phyloP scores from a whole-genome alignment of 2,888 invertebrate genomes.

The Gryllus longicercus region DNA sequence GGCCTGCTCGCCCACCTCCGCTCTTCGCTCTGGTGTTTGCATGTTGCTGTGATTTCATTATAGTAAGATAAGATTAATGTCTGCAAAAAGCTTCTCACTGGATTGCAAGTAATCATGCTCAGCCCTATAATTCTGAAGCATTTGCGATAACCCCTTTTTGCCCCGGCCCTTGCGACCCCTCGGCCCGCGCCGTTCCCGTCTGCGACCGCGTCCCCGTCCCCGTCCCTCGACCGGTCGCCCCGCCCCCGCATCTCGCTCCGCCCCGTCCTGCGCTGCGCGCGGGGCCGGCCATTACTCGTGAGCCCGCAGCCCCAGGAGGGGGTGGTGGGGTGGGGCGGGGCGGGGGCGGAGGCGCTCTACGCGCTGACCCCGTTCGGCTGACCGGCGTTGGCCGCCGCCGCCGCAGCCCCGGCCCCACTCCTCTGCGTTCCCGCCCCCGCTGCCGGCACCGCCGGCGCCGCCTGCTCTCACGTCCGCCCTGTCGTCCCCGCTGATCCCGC shows the following conservation, averaged over 20 bases:
- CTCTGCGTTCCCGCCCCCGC: neutral
- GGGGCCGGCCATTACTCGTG: slow-evolving; percentile 2
- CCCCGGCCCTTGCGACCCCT: neutral
- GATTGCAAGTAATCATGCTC: slow-evolving; percentile 17
- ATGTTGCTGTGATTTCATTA: slow-evolving; percentile 30
- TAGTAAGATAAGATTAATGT: slow-evolving; percentile 29
- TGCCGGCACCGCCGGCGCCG: neutral
- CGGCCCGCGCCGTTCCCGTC: neutral
- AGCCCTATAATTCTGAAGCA: slow-evolving; percentile 17
- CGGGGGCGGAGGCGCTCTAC: neutral
- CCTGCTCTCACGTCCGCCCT: neutral
- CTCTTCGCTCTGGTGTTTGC: slow-evolving; percentile 3
- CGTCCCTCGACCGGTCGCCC: neutral
- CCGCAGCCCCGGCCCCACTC: neutral
- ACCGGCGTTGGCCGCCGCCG: neutral
- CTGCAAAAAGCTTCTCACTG: slow-evolving; percentile 26
- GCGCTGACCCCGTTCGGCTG: neutral
- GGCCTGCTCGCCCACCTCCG: neutral
- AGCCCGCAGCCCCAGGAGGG: neutral
- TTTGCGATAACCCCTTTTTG: slow-evolving; percentile 17
- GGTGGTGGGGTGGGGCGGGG: neutral
- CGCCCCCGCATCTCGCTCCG: neutral
- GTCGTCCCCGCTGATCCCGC: neutral
- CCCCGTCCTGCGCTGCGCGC: neutral
- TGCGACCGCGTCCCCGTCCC: neutral